Evolutionary conservation across 2,888 invertebrate genomes (phyloP), one percentile per base, ranked within the genome.

Genomic region (Tanytarsus gracilentus): DNA sequence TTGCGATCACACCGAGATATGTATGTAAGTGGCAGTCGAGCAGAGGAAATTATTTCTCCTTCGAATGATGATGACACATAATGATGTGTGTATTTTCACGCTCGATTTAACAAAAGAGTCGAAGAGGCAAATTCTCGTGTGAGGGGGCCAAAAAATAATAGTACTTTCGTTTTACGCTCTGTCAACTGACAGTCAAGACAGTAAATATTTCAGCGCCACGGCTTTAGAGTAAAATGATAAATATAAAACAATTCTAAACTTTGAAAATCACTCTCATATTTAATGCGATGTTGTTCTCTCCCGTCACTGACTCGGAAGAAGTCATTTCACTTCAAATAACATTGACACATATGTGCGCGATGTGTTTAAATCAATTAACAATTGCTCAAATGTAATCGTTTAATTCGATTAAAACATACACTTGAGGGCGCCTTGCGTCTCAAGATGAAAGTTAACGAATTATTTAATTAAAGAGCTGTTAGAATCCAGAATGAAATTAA

Each of bases 341-440:
- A 49, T 49, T 25, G 49, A 25, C 23, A 18, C n/a, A n/a, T n/a
- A n/a, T n/a, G n/a, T 52, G 21, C 36, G 30, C 11, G 11, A 5
- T 14, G 18, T 16, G 9, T 51, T 27, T 51, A 51, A 51, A 29
- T 51, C 14, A 51, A 51, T 51, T 51, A 51, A 16, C 26, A 16
- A 14, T 30, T 16, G 36, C 4, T 4, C 21, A 27, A 52, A 52
- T 52, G 16, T 33, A 52, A 33, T 52, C 14, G 14, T 36, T 33
- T 52, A 49, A 49, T 49, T 49, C n/a, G 49, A 49, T 49, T 49
- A 49, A n/a, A n/a, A n/a, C n/a, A n/a, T n/a, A n/a, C n/a, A n/a
- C n/a, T n/a, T n/a, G n/a, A n/a, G n/a, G n/a, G n/a, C n/a, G 49
- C 49, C 27, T 18, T 36, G 9, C 18, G n/a, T 11, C n/a, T 16